Conservation (phyloP, 2,113 vertebrate species). For the Muscicapa adusta region DNA sequence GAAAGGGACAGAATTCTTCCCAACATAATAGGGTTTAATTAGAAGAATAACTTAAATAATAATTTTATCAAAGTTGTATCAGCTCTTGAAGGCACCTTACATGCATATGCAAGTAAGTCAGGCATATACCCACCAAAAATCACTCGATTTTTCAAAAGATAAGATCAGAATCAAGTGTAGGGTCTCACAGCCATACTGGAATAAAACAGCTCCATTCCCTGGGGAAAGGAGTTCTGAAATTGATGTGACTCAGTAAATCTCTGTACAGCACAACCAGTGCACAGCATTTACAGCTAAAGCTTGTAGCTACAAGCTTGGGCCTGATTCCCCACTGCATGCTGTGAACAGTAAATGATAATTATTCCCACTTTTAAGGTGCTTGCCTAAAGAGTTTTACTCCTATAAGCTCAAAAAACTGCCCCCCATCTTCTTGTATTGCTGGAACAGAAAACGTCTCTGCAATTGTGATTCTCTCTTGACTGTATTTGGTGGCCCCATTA, state of each 20-base stretch:
- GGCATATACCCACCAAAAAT: not conserved
- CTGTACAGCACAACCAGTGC: not conserved
- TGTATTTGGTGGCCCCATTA: not conserved
- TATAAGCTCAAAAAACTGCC: not conserved
- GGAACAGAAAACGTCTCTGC: slow-evolving; percentile 9
- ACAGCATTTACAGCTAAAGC: not conserved
- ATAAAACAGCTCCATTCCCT: not conserved
- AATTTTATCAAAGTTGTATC: not conserved
- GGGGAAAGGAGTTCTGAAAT: not conserved
- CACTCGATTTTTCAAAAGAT: not conserved
- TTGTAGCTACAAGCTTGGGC: not conserved
- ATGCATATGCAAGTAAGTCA: not conserved
- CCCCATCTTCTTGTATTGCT: not conserved
- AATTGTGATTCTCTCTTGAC: not conserved
- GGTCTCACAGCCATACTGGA: not conserved
- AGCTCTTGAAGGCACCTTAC: not conserved
- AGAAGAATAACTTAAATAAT: not conserved
- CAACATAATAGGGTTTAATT: not conserved
- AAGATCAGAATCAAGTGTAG: not conserved
- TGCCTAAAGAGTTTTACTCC: not conserved
- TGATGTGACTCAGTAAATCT: not conserved
- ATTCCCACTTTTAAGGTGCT: not conserved
- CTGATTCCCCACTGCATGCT: not conserved
- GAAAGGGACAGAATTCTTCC: not conserved
- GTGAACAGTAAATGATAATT: not conserved